Conservation (phyloP, 1,140 invertebrate genomes). For the Pseudobourletiella spinata region DNA sequence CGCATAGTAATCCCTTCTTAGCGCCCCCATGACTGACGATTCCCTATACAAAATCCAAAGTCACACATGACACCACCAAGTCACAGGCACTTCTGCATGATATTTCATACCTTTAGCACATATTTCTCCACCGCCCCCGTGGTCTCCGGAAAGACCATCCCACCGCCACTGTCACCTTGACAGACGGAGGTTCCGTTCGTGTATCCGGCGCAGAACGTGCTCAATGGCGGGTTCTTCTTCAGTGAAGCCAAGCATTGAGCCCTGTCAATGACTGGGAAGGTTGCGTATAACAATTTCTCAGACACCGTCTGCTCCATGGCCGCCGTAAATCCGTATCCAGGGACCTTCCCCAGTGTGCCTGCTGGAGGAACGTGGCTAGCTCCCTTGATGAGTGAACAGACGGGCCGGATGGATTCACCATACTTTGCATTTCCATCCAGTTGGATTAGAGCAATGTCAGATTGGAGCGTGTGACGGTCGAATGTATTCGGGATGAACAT, state of each 20-base stretch:
- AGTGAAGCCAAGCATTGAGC: too few species aligned
- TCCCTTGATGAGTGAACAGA: neutral
- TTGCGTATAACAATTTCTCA: too few species aligned
- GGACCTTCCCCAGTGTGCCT: too few species aligned
- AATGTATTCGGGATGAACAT: slow-evolving; percentile 13
- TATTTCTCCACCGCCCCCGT: neutral
- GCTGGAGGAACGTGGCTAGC: too few species aligned
- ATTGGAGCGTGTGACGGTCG: slow-evolving; percentile 3
- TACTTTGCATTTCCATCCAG: slow-evolving; percentile 1
- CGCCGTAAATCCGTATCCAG: too few species aligned
- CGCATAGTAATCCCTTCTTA: neutral
- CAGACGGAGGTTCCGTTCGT: too few species aligned
- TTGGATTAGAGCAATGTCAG: slow-evolving; percentile 16
- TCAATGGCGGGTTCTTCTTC: too few species aligned
- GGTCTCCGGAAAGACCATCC: neutral
- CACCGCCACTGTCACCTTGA: slow-evolving; percentile 1
- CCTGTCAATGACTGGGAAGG: too few species aligned
- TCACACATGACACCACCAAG: too few species aligned
- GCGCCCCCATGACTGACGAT: slow-evolving; percentile 4
- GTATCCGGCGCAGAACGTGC: too few species aligned
- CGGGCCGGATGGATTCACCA: slow-evolving; percentile 9
- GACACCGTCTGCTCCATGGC: too few species aligned
- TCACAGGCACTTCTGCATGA: too few species aligned
- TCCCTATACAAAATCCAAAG: slow-evolving; percentile 1
- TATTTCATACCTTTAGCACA: neutral